These are phyloP conservation scores for Panzeria rudis DNA, from an alignment of 2,888 invertebrate species.

Conservation along the genomic window DNA sequence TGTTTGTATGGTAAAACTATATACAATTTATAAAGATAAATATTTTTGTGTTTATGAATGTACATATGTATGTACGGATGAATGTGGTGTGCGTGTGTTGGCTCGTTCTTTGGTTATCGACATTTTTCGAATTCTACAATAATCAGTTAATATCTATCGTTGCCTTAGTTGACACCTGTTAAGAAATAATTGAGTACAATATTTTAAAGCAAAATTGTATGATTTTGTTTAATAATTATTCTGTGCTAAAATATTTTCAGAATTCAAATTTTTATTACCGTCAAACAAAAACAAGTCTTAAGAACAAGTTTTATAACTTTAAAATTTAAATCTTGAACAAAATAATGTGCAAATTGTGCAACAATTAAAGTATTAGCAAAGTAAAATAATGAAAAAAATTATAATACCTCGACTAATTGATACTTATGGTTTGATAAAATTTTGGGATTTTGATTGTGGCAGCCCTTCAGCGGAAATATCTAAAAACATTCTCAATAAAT, in stretches of 20 bases:
- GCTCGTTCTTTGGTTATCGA: constrained; percentile 65
- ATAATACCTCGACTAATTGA: constrained; percentile 80
- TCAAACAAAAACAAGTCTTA: constrained; percentile 14
- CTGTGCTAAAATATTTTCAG: not conserved
- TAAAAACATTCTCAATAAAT: constrained; percentile 39
- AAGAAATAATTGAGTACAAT: constrained; percentile 39
- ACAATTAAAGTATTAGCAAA: not conserved
- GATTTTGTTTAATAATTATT: constrained; percentile 31
- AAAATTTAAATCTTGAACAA: not conserved
- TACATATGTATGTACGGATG: not conserved
- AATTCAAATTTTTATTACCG: not conserved
- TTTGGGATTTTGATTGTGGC: constrained; percentile 80
- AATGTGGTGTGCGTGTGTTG: not conserved
- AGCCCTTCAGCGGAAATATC: constrained; percentile 70
- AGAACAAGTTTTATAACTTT: constrained; percentile 22
- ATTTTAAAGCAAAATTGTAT: constrained; percentile 22
- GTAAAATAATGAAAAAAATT: constrained; percentile 78
- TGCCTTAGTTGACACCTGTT: constrained; percentile 78
- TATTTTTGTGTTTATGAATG: not conserved
- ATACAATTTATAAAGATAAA: constrained; percentile 26
- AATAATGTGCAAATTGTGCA: constrained; percentile 42
- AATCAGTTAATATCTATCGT: constrained; percentile 81
- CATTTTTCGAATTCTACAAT: constrained; percentile 74
- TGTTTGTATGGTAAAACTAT: constrained; percentile 1
- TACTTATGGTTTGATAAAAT: constrained; percentile 79